Evolutionary conservation across 2,113 vertebrate species (phyloP).

Genomic region (Istiophorus platypterus): DNA sequence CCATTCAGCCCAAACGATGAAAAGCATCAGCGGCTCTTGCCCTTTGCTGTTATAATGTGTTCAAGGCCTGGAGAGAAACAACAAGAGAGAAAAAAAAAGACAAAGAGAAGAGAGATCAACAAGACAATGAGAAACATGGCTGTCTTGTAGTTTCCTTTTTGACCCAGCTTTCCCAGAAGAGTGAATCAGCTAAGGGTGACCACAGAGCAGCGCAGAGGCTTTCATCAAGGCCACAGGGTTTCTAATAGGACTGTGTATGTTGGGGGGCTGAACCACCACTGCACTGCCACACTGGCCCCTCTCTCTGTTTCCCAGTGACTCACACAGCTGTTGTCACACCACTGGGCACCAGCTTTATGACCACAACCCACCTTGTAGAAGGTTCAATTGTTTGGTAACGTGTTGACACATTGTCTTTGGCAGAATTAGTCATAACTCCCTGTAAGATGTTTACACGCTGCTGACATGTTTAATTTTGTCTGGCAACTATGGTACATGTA

Average conservation of each 20-base stretch:
- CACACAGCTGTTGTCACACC: slow-evolving; percentile 58
- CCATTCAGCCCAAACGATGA: neutral
- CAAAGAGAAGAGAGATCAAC: slow-evolving; percentile 18
- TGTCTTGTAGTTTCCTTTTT: slow-evolving; percentile 54
- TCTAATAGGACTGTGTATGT: slow-evolving; percentile 32
- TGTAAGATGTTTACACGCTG: slow-evolving; percentile 38
- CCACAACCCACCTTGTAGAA: slow-evolving; percentile 38
- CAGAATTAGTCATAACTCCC: slow-evolving; percentile 23
- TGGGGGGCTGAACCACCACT: slow-evolving; percentile 20
- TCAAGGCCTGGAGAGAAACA: neutral
- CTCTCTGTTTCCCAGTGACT: slow-evolving; percentile 53
- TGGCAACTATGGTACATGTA: slow-evolving; percentile 19
- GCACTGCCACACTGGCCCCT: slow-evolving; percentile 10
- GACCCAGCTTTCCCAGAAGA: slow-evolving; percentile 78
- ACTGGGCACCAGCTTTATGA: slow-evolving; percentile 43
- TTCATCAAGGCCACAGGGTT: slow-evolving; percentile 68
- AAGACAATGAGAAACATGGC: slow-evolving; percentile 48
- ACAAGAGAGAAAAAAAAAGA: slow-evolving; percentile 2
- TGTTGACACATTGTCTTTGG: slow-evolving; percentile 49
- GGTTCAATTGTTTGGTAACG: slow-evolving; percentile 34
- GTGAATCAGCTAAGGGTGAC: slow-evolving; percentile 79
- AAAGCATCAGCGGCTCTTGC: slow-evolving; percentile 2
- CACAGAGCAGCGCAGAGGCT: slow-evolving; percentile 68
- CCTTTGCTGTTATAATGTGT: neutral
- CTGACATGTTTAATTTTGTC: slow-evolving; percentile 50